Percentiles rank a stretch among this genome's conserved stretches.
These are phyloP conservation scores for Phataginus tricuspis DNA, from an alignment of 2,797 vertebrate genomes.

Conservation along the genomic window DNA sequence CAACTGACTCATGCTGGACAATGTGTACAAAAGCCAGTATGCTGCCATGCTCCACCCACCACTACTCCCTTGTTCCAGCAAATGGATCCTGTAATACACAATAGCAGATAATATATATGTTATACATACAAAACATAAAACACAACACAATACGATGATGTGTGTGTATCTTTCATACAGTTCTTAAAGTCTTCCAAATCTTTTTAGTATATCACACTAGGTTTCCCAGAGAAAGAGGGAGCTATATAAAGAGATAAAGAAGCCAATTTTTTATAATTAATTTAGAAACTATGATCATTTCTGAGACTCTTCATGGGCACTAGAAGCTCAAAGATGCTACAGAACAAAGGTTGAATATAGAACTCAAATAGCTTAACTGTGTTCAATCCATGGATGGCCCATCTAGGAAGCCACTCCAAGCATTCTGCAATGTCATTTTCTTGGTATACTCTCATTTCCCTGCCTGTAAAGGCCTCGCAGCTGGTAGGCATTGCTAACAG, in stretches of 20 bases:
- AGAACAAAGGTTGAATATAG: background rate
- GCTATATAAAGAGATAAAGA: background rate
- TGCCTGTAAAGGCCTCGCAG: background rate
- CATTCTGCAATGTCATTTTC: background rate
- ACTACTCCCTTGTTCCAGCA: background rate
- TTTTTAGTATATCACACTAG: background rate
- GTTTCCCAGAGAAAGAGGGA: background rate
- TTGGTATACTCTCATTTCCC: background rate
- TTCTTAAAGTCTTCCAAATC: background rate
- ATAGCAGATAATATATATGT: no score
- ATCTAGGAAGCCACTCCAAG: background rate
- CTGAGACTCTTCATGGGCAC: background rate
- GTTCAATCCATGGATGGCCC: background rate
- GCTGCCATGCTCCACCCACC: background rate
- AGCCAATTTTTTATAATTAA: background rate
- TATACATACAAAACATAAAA: background rate
- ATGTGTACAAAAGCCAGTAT: background rate
- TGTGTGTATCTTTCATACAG: background rate
- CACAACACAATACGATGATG: background rate
- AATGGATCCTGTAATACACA: background rate
- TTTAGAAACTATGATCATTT: slow-evolving; percentile 1
- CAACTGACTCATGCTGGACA: background rate
- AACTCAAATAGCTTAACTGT: background rate
- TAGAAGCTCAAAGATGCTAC: background rate
- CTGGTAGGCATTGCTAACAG: background rate